Base-by-base conservation (phyloP, 1,140 invertebrate species). In the Heterodera schachtii region DNA sequence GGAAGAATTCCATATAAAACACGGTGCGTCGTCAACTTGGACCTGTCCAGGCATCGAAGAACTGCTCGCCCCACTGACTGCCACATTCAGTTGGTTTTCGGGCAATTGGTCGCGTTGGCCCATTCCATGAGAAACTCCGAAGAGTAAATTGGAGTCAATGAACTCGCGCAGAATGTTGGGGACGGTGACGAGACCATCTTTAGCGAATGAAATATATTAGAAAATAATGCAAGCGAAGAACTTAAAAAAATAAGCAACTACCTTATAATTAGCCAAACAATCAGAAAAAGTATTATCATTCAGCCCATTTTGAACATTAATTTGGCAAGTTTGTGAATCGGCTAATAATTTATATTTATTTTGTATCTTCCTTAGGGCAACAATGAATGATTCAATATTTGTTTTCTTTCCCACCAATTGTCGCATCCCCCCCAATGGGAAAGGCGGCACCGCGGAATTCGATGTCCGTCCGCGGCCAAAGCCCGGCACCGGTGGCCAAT, bases 161-260 rank as follows among this genome's bases (percentile, higher is more conserved):
- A 89, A 89, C 67, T 90, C 88, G 13, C 89, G 82, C 7, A 89
- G 79, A 78, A 89, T 89, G 66, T 89, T 89, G 9, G 88, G 89
- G 64, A 89, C 86, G 3, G 88, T 89, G 5, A 89, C 82, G 16
- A 89, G 71, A 21, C 87, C 88, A 81, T 89, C 87, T 71, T 60
- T 60, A 16, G 13, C 19, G 9, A 71, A 16, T 3, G 5, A 69
- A n/a, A 5, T n/a, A 86, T 86, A 3, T 67, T 71, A 69, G 16
- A 21, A 41, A 5, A 69, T 21, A n/a, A n/a, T n/a, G n/a, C n/a
- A n/a, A n/a, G n/a, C n/a, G n/a, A n/a, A n/a, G n/a, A n/a, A n/a
- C n/a, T n/a, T n/a, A n/a, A n/a, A n/a, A n/a, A n/a, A n/a, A n/a
- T n/a, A n/a, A n/a, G n/a, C n/a, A n/a, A n/a, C n/a, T n/a, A n/a